Conservation (phyloP, 2,113 vertebrate genomes). For the Callospermophilus lateralis region DNA sequence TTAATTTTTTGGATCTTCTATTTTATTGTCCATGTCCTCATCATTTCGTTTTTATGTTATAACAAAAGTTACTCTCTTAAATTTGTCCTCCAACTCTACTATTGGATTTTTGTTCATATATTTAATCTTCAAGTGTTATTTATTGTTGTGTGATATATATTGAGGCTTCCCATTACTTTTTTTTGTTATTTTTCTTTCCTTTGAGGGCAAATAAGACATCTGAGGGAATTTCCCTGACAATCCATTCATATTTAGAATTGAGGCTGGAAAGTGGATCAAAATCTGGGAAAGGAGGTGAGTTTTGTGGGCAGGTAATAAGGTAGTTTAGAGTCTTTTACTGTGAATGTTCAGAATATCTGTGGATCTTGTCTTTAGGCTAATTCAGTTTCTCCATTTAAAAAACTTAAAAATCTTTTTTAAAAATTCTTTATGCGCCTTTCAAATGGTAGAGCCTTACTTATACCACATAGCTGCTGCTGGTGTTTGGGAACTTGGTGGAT, state of each 20-base stretch:
- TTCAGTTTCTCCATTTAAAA: background rate
- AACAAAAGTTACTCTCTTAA: background rate
- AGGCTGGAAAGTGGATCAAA: background rate
- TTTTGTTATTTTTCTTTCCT: background rate
- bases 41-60: background rate
- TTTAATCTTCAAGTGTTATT: background rate
- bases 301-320: background rate
- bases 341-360: background rate
- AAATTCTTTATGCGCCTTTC: background rate
- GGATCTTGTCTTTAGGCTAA: background rate
- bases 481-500: background rate
- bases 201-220: background rate
- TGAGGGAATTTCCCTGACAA: background rate
- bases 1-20: background rate
- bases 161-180: background rate
- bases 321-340: background rate
- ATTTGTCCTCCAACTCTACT: background rate
- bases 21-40: background rate
- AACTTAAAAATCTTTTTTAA: background rate
- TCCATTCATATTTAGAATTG: background rate
- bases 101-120: background rate
- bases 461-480: background rate
- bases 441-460: background rate
- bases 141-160: background rate
- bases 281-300: background rate